These are phyloP conservation scores for Malurus alboscapulatus DNA, from an alignment of 2,113 vertebrate genomes.

Conservation along the genomic window DNA sequence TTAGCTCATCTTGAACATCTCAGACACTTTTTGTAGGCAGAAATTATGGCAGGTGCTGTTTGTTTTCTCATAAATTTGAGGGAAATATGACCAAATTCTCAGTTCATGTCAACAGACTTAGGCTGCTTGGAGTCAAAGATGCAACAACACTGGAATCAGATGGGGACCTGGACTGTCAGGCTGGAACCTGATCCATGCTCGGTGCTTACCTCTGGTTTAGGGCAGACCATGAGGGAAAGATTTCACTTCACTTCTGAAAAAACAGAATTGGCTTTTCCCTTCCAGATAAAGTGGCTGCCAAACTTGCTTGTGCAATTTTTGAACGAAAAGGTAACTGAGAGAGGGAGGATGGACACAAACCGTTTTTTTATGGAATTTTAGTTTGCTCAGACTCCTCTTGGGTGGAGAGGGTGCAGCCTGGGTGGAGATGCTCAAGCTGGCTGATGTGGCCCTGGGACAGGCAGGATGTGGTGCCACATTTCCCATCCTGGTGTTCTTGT, in stretches of 20 bases:
- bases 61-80: background rate
- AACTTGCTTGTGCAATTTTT: background rate
- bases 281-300: background rate
- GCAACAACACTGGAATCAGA: background rate
- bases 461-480: background rate
- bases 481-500: background rate
- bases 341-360: background rate
- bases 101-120: rapidly evolving
- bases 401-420: background rate
- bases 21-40: background rate
- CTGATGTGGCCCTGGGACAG: rapidly evolving
- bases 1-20: background rate
- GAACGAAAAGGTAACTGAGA: background rate
- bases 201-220: background rate
- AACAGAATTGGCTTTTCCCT: background rate
- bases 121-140: background rate
- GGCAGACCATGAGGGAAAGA: background rate
- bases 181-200: background rate
- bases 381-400: background rate
- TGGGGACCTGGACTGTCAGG: background rate
- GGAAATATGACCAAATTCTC: background rate
- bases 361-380: background rate
- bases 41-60: background rate
- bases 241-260: background rate
- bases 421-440: background rate